These are phyloP conservation scores for Leontopithecus rosalia DNA, from an alignment of 2,797 vertebrate species.

Conservation along the genomic window DNA sequence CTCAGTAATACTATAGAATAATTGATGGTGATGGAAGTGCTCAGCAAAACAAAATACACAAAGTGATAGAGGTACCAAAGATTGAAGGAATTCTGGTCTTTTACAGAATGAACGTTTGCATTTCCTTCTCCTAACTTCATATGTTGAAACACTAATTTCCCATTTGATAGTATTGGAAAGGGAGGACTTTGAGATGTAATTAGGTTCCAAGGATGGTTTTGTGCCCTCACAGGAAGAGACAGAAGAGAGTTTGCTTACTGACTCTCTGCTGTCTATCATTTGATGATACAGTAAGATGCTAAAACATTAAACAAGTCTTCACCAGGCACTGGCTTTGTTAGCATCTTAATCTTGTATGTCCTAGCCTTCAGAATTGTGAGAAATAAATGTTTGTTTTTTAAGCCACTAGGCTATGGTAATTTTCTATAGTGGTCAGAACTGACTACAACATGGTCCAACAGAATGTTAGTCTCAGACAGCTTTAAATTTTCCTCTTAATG, in stretches of 20 bases:
- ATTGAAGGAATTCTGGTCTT: background rate
- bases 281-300: background rate
- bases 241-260: background rate
- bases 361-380: background rate
- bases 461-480: background rate
- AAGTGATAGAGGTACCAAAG: background rate
- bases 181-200: background rate
- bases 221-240: background rate
- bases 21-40: background rate
- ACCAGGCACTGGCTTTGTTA: background rate
- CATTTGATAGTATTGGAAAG: background rate
- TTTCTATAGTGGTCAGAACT: background rate
- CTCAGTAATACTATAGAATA: background rate
- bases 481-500: background rate
- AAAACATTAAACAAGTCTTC: background rate
- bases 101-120: background rate
- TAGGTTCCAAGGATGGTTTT: background rate
- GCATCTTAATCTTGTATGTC: background rate
- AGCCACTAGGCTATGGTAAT: background rate
- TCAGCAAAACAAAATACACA: background rate
- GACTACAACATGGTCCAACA: background rate
- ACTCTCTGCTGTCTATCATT: background rate
- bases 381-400: background rate
- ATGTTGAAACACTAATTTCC: background rate
- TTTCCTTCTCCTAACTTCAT: background rate